Conservation (phyloP, 2,113 vertebrate species). For the Menura novaehollandiae region DNA sequence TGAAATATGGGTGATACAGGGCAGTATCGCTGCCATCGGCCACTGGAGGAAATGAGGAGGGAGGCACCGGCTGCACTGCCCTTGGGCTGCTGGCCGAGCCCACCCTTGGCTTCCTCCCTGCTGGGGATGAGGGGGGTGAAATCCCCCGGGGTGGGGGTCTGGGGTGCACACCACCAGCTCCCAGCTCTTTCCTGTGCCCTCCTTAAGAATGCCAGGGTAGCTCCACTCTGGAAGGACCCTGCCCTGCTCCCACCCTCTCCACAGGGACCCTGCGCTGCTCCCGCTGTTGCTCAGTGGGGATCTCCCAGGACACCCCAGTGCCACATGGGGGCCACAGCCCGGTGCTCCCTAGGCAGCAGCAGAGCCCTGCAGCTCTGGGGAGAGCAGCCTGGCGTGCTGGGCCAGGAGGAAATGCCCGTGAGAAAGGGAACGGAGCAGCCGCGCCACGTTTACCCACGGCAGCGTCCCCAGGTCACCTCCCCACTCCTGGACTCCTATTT, state of each 20-base stretch:
- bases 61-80: neutral
- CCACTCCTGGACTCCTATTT: conserved; percentile 60
- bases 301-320: neutral
- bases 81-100: neutral
- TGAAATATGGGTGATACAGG: conserved; percentile 37
- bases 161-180: neutral
- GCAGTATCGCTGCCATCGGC: neutral
- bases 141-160: neutral
- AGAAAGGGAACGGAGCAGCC: neutral
- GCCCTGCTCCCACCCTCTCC: neutral
- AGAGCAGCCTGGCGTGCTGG: neutral
- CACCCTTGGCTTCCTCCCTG: neutral
- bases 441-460: fast-evolving
- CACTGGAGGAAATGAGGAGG: conserved; percentile 11
- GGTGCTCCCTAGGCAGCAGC: neutral
- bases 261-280: neutral
- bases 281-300: neutral
- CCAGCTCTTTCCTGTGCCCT: neutral
- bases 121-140: neutral
- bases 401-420: neutral
- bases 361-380: neutral
- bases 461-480: neutral
- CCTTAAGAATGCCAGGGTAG: too few relatives aligned
- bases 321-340: neutral
- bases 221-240: neutral